Evolutionary conservation across 2,113 vertebrate species (phyloP), one percentile per base, ranked within the genome.

Genomic region (Argyrosomus japonicus): DNA sequence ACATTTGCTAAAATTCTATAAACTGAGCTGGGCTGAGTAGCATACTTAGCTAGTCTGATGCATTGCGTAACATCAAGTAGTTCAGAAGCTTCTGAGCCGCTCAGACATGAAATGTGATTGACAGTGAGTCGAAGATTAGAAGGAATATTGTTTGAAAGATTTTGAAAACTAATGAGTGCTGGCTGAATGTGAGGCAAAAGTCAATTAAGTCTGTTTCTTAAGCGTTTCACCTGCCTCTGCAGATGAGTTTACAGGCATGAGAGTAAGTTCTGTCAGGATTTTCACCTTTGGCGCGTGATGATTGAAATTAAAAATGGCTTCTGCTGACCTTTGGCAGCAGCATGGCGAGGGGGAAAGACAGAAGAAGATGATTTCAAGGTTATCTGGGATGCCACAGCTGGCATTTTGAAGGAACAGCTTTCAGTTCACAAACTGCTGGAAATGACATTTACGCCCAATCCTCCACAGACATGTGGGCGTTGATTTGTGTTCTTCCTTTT

Each of bases 1-100:
- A 88, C 89, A 63, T 83, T 84, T 81, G 56, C 67, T 86, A 67
- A 90, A 88, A 75, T 77, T 87, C 74, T 29, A 78, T 73, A 83
- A 88, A 82, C 72, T 72, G 17, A 87, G 65, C 48, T 32, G 47
- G 23, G 25, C 60, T 47, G 72, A 62, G 72, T 50, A 63, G 87
- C 77, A 77, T 71, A 27, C 75, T 64, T 51, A 83, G 67, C 32
- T 29, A 9, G 29, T 72, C 29, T 76, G 40, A 69, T 12, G n/a
- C 47, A 27, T 47, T 43, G 62, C 67, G 53, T 0, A 9, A 43
- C 50, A 23, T 80, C 29, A 57, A 17, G 29, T 51, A 43, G 76
- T 61, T 75, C 32, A 53, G 53, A 19, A n/a, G 1, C 25, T 8
- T 32, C 68, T 57, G 63, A 85, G 27, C 29, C 40, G 40, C 32